A percentile compares a stretch with the other conserved stretches of the same genome.
Conservation (phyloP, 2,797 vertebrate species). For the Crax fasciolata region DNA sequence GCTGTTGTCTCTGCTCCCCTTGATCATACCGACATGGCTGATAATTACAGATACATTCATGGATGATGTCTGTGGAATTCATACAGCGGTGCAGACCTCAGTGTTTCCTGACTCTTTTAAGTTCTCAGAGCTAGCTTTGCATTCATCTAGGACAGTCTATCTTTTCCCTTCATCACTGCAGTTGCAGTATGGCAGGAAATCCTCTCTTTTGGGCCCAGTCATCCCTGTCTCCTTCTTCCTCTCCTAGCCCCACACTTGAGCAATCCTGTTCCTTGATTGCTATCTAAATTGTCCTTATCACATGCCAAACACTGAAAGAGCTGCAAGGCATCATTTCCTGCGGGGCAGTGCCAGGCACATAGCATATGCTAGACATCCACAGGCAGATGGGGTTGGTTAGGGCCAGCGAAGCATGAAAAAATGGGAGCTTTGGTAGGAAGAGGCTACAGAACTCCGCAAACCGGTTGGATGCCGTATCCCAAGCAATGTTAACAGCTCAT, state of each 20-base stretch:
- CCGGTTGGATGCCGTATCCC: slow-evolving; percentile 49
- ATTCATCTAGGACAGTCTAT: background rate
- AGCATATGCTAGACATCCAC: slow-evolving; percentile 73
- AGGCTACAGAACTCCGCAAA: slow-evolving; percentile 50
- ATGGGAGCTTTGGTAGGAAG: slow-evolving; percentile 28
- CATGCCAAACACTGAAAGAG: slow-evolving; percentile 60
- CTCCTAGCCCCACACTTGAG: slow-evolving; percentile 13
- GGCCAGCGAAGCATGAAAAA: slow-evolving; percentile 62
- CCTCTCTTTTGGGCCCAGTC: background rate
- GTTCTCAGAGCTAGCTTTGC: background rate
- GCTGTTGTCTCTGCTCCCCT: slow-evolving; percentile 41
- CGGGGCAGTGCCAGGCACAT: slow-evolving; percentile 67
- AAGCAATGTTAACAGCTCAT: slow-evolving; percentile 72
- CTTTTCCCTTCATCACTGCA: background rate
- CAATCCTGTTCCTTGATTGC: slow-evolving; percentile 62
- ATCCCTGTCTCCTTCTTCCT: slow-evolving; percentile 40
- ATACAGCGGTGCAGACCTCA: background rate
- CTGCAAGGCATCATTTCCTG: slow-evolving; percentile 67
- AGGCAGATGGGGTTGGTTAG: slow-evolving; percentile 73
- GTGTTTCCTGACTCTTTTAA: slow-evolving; percentile 23
- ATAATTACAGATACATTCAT: background rate
- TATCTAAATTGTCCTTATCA: slow-evolving; percentile 67
- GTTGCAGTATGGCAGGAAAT: slow-evolving; percentile 35
- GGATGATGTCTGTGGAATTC: background rate
- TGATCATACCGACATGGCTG: background rate